Percentiles rank a stretch among this genome's conserved stretches.
These are phyloP conservation scores for Lycaena phlaeas DNA, from an alignment of 2,888 invertebrate genomes.

Conservation along the genomic window DNA sequence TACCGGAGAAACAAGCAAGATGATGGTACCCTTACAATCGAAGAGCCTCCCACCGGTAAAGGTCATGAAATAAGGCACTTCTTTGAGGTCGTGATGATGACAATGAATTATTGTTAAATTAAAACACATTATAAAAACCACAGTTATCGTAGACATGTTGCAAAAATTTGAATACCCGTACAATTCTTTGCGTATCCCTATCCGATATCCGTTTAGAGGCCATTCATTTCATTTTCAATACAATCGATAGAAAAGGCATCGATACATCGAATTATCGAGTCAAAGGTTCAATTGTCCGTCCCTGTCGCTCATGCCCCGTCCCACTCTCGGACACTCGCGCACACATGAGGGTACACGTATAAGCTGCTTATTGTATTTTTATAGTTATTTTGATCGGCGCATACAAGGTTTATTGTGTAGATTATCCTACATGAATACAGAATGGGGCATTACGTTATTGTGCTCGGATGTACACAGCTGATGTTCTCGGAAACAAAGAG, in stretches of 20 bases:
- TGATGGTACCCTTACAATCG: no score
- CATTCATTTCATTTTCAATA: conserved; percentile 5
- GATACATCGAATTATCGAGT: conserved; percentile 4
- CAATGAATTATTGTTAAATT: no score
- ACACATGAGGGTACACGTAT: conserved; percentile 46
- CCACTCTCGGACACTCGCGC: conserved; percentile 34
- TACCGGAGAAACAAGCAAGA: no score
- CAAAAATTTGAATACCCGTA: no score
- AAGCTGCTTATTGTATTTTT: conserved; percentile 71
- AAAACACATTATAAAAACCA: no score
- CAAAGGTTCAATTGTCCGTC: conserved; percentile 3
- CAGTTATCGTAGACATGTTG: no score
- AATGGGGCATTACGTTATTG: conserved; percentile 47
- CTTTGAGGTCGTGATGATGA: no score
- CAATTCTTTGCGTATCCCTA: neutral
- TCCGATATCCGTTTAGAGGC: neutral
- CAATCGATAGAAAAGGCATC: conserved; percentile 6
- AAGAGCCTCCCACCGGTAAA: no score
- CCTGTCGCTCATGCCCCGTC: conserved; percentile 21
- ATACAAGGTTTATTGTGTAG: conserved; percentile 52
- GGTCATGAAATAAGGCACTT: no score
- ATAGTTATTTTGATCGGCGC: conserved; percentile 69
- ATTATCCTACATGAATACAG: conserved; percentile 28
- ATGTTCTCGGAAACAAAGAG: conserved; percentile 43
- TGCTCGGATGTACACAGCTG: conserved; percentile 60